These are phyloP conservation scores for Tricholaema leucomelas DNA, from an alignment of 2,113 vertebrate species.

Conservation along the genomic window DNA sequence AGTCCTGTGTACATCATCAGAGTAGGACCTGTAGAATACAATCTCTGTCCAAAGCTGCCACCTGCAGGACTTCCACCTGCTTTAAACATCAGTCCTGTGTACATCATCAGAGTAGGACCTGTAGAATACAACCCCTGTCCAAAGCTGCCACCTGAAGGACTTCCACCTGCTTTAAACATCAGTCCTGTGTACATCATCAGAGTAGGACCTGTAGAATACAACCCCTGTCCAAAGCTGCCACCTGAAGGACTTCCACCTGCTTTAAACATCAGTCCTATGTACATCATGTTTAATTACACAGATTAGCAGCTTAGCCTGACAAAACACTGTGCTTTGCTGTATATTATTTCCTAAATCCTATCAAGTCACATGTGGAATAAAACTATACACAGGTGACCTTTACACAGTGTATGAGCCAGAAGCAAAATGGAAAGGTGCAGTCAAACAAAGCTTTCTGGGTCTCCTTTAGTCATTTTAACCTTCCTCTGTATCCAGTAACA, in stretches of 20 bases:
- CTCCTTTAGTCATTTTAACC: background rate
- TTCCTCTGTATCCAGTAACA: background rate
- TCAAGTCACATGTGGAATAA: background rate
- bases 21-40: no score
- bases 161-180: no score
- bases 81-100: background rate
- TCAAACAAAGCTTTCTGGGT: background rate
- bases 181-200: no score
- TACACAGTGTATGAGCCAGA: background rate
- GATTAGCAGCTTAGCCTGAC: background rate
- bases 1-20: background rate
- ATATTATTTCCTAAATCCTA: background rate
- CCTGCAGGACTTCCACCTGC: background rate
- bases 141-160: no score
- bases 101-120: no score
- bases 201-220: background rate
- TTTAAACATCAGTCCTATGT: background rate
- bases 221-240: background rate
- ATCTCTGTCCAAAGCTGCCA: background rate
- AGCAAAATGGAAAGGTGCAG: background rate
- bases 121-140: no score
- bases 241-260: background rate
- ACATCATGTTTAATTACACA: background rate
- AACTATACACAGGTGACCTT: background rate
- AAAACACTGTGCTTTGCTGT: background rate